Percentiles rank a stretch among this genome's conserved stretches.
Evolutionary conservation across 92 coral and sea anemone species (phyloP).

Genomic region (Palythoa caribaeorum): DNA sequence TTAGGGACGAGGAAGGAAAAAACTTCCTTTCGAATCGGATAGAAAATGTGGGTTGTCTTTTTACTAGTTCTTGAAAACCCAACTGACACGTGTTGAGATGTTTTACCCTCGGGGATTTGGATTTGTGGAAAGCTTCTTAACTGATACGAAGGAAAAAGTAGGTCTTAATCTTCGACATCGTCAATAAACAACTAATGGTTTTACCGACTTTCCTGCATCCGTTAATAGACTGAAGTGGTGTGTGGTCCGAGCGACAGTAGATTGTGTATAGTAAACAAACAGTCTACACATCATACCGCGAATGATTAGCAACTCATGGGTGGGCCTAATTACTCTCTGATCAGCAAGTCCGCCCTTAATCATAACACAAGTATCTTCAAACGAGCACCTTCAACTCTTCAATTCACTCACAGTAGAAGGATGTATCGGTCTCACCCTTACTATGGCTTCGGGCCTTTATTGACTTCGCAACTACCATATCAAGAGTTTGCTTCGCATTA

Average conservation of each 20-base stretch:
- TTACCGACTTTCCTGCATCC: constrained; percentile 48
- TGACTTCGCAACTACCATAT: not conserved
- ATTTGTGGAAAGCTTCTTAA: constrained; percentile 15
- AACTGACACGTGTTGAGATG: constrained; percentile 3
- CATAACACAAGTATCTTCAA: constrained; percentile 43
- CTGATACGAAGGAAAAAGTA: not conserved
- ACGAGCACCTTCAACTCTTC: constrained; percentile 35
- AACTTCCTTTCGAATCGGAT: not conserved
- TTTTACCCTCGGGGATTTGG: not conserved
- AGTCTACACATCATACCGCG: constrained; percentile 56
- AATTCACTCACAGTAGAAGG: constrained; percentile 17
- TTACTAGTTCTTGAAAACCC: constrained; percentile 1
- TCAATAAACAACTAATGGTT: constrained; percentile 50
- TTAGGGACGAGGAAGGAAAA: constrained; percentile 20
- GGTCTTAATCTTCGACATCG: constrained; percentile 28
- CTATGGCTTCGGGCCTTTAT: constrained; percentile 8
- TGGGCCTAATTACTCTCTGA: constrained; percentile 6
- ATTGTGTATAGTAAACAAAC: constrained; percentile 78
- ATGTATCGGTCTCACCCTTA: constrained; percentile 28
- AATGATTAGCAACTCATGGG: constrained; percentile 41
- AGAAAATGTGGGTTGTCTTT: not conserved
- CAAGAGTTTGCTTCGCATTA: not conserved
- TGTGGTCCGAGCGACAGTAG: constrained; percentile 74
- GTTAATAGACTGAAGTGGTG: constrained; percentile 31
- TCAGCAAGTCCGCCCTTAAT: constrained; percentile 35